Evolutionary conservation across 2,888 invertebrate species (phyloP).

Genomic region (Papilio demoleus): DNA sequence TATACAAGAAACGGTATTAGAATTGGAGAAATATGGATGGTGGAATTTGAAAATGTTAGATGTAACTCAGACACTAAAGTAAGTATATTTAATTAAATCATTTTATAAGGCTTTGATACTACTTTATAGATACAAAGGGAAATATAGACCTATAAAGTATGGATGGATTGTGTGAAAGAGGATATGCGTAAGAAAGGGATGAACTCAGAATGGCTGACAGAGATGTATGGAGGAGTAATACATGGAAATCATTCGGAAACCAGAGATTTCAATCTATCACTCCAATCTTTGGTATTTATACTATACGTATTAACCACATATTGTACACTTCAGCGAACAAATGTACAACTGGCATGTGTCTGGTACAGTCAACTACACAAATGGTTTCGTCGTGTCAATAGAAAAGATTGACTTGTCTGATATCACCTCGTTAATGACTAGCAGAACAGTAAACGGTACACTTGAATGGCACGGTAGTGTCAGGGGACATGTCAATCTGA

Average conservation of each 20-base stretch:
- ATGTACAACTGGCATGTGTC: conserved; percentile 58
- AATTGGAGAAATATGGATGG: conserved; percentile 57
- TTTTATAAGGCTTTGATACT: no score
- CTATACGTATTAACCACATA: no score
- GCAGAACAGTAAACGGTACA: conserved; percentile 42
- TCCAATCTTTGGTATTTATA: no score
- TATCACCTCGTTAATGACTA: conserved; percentile 43
- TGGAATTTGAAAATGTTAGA: conserved; percentile 57
- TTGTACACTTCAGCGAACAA: conserved; percentile 52
- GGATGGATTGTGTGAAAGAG: no score
- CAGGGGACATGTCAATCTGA: conserved; percentile 51
- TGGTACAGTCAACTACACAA: conserved; percentile 60
- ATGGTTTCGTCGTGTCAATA: conserved; percentile 66
- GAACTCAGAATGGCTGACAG: no score
- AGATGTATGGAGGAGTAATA: no score
- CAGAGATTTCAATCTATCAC: no score
- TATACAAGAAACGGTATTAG: conserved; percentile 54
- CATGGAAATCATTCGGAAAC: no score
- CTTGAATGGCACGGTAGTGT: conserved; percentile 45
- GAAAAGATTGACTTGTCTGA: conserved; percentile 55
- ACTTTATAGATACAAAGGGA: no score
- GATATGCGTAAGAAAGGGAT: no score
- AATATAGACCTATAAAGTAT: no score
- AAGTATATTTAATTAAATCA: no score
- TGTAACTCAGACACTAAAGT: conserved; percentile 54